Percentiles rank a stretch among this genome's conserved stretches.
These are phyloP conservation scores for Cephus pygmeus DNA, from an alignment of 2,888 invertebrate species.

Conservation along the genomic window DNA sequence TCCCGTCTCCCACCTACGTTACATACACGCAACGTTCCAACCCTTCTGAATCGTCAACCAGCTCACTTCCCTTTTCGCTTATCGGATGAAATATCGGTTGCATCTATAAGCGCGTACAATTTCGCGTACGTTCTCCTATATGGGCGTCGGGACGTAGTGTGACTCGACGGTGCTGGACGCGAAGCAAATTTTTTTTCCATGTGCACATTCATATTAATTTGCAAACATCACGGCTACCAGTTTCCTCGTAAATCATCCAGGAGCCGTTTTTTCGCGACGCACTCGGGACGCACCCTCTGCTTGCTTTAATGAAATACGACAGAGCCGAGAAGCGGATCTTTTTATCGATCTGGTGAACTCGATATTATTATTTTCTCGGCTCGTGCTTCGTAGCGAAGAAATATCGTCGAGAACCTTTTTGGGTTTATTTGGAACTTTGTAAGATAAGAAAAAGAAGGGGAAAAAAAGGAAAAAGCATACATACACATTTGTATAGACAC, in stretches of 20 bases:
- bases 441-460: neutral
- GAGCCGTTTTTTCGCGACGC: neutral
- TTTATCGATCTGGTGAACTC: neutral
- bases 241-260: neutral
- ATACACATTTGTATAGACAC: neutral
- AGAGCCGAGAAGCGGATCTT: neutral
- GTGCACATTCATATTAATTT: conserved; percentile 6
- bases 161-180: neutral
- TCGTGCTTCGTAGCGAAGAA: neutral
- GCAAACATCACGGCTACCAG: conserved; percentile 4
- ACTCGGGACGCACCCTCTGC: neutral
- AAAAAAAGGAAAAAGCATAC: neutral
- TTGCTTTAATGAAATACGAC: neutral
- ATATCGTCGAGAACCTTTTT: neutral
- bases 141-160: neutral
- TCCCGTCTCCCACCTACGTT: neutral
- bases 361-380: neutral
- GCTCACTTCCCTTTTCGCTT: conserved; percentile 38
- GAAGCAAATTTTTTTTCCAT: neutral
- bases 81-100: conserved; percentile 41
- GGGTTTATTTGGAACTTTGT: neutral
- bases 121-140: neutral
- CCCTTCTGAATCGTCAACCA: conserved; percentile 23
- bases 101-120: neutral
- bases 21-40: neutral